A percentile compares a stretch with the other conserved stretches of the same genome.
phyloP scores from a whole-genome alignment of 2,797 vertebrate species.

The Neosalanx taihuensis region DNA sequence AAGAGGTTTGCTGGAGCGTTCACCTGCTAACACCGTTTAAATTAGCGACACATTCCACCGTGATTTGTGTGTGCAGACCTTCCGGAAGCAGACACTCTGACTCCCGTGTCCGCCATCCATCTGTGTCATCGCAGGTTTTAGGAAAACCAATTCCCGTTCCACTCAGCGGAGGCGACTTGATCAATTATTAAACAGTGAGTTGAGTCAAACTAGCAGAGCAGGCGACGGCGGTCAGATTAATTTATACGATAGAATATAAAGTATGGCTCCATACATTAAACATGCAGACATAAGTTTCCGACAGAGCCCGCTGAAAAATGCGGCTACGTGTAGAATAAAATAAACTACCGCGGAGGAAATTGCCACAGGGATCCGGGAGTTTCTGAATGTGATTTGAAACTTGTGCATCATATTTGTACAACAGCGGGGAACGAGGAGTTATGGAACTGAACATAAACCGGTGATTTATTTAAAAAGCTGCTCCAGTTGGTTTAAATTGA shows the following conservation, averaged over 20 bases:
- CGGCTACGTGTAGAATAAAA: constrained; percentile 19
- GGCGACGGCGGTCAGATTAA: constrained; percentile 40
- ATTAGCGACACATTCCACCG: constrained; percentile 70
- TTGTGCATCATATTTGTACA: constrained; percentile 1
- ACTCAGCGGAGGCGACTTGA: constrained; percentile 55
- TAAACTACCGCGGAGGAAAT: constrained; percentile 9
- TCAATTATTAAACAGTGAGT: constrained; percentile 71
- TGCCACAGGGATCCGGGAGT: background rate
- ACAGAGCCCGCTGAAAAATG: constrained; percentile 27
- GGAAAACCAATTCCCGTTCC: constrained; percentile 69
- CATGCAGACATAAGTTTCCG: background rate
- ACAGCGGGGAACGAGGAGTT: background rate
- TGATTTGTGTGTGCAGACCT: constrained; percentile 77
- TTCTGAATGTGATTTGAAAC: background rate
- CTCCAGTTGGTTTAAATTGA: background rate
- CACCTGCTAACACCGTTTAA: constrained; percentile 72
- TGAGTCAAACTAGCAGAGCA: constrained; percentile 48
- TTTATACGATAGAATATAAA: constrained; percentile 43
- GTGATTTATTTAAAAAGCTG: background rate
- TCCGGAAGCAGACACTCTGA: constrained; percentile 63
- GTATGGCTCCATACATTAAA: constrained; percentile 22
- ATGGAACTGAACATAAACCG: background rate
- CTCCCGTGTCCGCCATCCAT: constrained; percentile 48
- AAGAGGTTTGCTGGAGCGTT: constrained; percentile 74
- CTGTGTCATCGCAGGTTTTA: constrained; percentile 69